phyloP scores from a whole-genome alignment of 2,888 invertebrate genomes.

The Cyaniris semiargus region DNA sequence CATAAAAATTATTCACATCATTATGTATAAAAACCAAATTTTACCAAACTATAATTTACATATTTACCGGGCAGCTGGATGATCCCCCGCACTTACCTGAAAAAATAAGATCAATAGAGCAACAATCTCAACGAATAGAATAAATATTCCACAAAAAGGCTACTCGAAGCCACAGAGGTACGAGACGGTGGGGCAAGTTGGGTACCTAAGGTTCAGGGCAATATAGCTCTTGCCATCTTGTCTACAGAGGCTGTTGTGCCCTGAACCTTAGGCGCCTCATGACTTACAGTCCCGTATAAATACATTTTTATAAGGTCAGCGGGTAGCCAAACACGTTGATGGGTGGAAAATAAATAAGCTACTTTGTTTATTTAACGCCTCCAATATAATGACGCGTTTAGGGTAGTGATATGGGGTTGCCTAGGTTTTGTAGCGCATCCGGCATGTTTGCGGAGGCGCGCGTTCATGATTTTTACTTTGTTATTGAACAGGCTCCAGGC shows the following conservation, averaged over 20 bases:
- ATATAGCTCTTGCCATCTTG: neutral
- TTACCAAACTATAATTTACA: slow-evolving; percentile 21
- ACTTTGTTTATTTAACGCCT: neutral
- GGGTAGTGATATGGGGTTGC: no score
- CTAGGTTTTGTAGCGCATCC: no score
- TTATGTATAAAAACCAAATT: no score
- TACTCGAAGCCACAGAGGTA: neutral
- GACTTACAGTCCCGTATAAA: slow-evolving; percentile 1
- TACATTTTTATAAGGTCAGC: slow-evolving; percentile 29
- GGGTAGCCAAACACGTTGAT: slow-evolving; percentile 13
- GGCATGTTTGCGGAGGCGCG: no score
- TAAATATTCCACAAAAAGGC: slow-evolving; percentile 17
- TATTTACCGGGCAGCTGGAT: neutral
- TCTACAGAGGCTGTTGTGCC: neutral
- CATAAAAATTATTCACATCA: no score
- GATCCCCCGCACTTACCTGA: slow-evolving; percentile 19
- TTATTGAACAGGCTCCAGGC: no score
- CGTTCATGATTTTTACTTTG: no score
- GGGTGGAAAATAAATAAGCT: slow-evolving; percentile 18
- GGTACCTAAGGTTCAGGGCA: neutral
- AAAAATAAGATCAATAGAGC: slow-evolving; percentile 30
- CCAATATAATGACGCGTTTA: no score
- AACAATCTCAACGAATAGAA: slow-evolving; percentile 11
- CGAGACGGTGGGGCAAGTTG: neutral
- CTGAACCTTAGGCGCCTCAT: neutral